Evolutionary conservation across 2,797 vertebrate species (phyloP).

Genomic region (Paedocypris micromegethes): DNA sequence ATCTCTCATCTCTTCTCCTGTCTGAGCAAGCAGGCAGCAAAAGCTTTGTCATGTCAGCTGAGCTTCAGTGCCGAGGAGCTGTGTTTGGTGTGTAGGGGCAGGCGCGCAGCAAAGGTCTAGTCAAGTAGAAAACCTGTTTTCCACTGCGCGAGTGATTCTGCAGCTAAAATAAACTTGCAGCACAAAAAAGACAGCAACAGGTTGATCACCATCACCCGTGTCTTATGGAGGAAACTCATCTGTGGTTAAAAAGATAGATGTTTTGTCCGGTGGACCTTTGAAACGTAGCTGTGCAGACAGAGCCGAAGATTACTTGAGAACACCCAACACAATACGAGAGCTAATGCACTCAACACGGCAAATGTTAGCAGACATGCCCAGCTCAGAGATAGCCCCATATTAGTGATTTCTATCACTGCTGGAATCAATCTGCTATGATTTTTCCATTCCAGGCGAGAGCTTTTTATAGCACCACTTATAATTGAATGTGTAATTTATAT

Average conservation of each 20-base stretch:
- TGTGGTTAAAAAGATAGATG: slow-evolving; percentile 20
- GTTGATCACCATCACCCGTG: background rate
- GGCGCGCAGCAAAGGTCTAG: slow-evolving; percentile 37
- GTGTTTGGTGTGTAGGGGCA: slow-evolving; percentile 27
- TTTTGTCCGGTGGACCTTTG: background rate
- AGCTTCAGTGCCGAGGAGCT: slow-evolving; percentile 35
- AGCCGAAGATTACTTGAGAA: background rate
- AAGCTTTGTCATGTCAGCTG: slow-evolving; percentile 48
- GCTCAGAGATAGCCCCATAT: slow-evolving; percentile 24
- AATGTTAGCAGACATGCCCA: slow-evolving; percentile 10
- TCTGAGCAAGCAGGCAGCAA: slow-evolving; percentile 45
- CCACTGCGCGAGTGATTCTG: slow-evolving; percentile 39
- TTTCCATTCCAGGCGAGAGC: slow-evolving; percentile 25
- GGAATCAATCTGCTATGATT: slow-evolving; percentile 25
- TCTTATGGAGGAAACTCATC: background rate
- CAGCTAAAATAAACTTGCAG: slow-evolving; percentile 53
- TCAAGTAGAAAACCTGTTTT: slow-evolving; percentile 56
- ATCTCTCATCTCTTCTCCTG: slow-evolving; percentile 38
- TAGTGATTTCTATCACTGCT: slow-evolving; percentile 31
- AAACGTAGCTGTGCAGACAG: slow-evolving; percentile 28
- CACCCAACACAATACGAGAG: slow-evolving; percentile 23
- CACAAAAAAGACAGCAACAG: slow-evolving; percentile 37
- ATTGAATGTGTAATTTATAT: slow-evolving; percentile 19
- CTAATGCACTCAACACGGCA: slow-evolving; percentile 20
- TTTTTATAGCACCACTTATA: slow-evolving; percentile 5